These are phyloP conservation scores for Drosophila falleni DNA, from an alignment of 2,888 invertebrate genomes.

Conservation along the genomic window DNA sequence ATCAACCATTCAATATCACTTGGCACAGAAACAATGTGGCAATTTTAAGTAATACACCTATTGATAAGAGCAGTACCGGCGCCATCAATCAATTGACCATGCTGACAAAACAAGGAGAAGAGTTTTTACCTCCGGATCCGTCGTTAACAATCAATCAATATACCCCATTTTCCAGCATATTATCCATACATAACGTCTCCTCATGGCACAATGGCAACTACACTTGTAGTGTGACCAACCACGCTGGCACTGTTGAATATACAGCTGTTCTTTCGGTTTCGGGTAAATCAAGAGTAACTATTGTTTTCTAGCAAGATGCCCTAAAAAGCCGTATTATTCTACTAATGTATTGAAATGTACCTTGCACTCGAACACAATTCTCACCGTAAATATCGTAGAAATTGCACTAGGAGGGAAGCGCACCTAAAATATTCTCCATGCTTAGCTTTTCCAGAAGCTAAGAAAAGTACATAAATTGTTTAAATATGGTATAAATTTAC, in stretches of 20 bases:
- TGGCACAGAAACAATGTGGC: conserved; percentile 86
- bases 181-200: conserved; percentile 85
- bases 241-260: conserved; percentile 86
- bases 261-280: conserved; percentile 87
- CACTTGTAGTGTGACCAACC: conserved; percentile 84
- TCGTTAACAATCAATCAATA: conserved; percentile 87
- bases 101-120: conserved; percentile 31
- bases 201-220: conserved; percentile 86
- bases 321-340: conserved; percentile 33
- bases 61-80: conserved; percentile 60
- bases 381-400: conserved; percentile 62
- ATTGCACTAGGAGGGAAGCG: conserved; percentile 45
- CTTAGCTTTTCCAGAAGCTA: conserved; percentile 3
- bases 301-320: conserved; percentile 48
- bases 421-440: background rate
- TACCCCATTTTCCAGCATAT: conserved; percentile 86
- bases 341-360: conserved; percentile 46
- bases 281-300: conserved; percentile 84
- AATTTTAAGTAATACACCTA: conserved; percentile 75
- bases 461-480: background rate
- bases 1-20: conserved; percentile 87
- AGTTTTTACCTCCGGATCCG: conserved; percentile 71
- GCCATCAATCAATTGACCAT: conserved; percentile 21
- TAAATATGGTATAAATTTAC: background rate
- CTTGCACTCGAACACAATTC: conserved; percentile 49